phyloP scores from a whole-genome alignment of 2,113 vertebrate species.

The Tupaia chinensis region DNA sequence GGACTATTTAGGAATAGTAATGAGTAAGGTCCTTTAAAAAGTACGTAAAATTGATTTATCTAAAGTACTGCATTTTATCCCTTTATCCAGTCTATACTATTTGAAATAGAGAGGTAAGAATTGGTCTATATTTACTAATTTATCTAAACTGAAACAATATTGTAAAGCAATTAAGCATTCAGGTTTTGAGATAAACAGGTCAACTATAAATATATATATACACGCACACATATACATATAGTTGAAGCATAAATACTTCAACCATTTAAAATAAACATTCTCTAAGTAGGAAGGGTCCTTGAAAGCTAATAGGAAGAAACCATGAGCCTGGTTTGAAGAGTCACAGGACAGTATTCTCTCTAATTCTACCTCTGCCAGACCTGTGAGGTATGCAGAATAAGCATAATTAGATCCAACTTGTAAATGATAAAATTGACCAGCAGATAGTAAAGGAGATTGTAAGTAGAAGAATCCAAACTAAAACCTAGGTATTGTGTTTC shows the following conservation, averaged over 20 bases:
- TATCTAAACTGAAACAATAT: background rate
- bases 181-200: background rate
- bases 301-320: background rate
- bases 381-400: background rate
- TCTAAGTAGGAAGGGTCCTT: background rate
- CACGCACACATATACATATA: too few relatives aligned
- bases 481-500: background rate
- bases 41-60: background rate
- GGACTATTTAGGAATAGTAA: background rate
- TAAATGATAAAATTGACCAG: background rate
- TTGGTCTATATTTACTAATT: background rate
- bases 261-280: background rate
- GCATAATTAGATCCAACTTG: background rate
- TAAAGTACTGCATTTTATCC: background rate
- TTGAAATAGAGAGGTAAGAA: background rate
- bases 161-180: background rate
- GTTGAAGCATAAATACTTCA: background rate
- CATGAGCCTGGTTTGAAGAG: background rate
- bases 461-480: background rate
- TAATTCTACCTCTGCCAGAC: background rate
- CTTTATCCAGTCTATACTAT: background rate
- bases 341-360: background rate
- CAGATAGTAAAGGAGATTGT: background rate
- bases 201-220: too few relatives aligned
- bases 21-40: constrained; percentile 32